These are phyloP conservation scores for Fragum whitleyi DNA, from an alignment of 2,888 invertebrate species.

Conservation along the genomic window DNA sequence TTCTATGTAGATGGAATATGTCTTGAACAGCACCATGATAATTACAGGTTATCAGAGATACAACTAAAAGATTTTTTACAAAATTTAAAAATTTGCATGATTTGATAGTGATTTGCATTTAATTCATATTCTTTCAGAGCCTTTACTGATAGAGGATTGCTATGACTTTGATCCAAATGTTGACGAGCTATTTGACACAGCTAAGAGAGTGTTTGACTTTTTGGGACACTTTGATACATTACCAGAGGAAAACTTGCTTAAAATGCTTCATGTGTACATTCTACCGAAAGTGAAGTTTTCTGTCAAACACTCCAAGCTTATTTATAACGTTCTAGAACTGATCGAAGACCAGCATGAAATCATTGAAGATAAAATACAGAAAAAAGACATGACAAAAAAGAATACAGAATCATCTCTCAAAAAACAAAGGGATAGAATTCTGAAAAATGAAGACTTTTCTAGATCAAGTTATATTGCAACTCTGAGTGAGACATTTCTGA, in stretches of 20 bases:
- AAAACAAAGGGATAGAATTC: conserved; percentile 67
- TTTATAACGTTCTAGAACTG: conserved; percentile 57
- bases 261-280: conserved; percentile 79
- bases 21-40: too few species aligned
- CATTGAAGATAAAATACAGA: conserved; percentile 68
- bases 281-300: conserved; percentile 76
- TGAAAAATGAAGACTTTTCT: conserved; percentile 67
- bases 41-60: too few species aligned
- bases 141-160: conserved; percentile 67
- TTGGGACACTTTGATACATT: conserved; percentile 30
- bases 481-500: conserved; percentile 69
- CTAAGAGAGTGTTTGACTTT: conserved; percentile 48
- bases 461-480: conserved; percentile 64
- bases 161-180: conserved; percentile 77
- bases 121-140: conserved; percentile 59
- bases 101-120: too few species aligned
- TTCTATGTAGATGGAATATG: too few species aligned
- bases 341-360: conserved; percentile 61
- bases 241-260: conserved; percentile 50
- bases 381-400: conserved; percentile 65
- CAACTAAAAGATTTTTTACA: too few species aligned
- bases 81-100: too few species aligned
- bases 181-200: conserved; percentile 78
- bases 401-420: conserved; percentile 69
- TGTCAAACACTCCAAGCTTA: conserved; percentile 63